A percentile compares a stretch with the other conserved stretches of the same genome.
Conservation (phyloP, 2,797 vertebrate species). For the Scolopax rusticola region DNA sequence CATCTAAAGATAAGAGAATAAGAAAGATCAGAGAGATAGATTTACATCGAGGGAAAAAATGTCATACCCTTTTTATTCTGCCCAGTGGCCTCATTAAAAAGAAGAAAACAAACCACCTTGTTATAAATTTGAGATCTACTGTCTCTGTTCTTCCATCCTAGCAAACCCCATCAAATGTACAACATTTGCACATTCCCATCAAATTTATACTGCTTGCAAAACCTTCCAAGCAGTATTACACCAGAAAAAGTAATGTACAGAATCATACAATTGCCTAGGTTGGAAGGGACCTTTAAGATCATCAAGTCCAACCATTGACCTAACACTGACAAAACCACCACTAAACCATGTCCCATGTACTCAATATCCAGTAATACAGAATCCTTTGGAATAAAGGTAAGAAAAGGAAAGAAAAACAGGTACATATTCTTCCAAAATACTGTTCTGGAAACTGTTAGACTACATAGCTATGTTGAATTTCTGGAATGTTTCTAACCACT, state of each 20-base stretch:
- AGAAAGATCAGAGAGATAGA: slow-evolving; percentile 11
- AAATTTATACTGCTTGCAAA: slow-evolving; percentile 19
- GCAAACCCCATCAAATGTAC: background rate
- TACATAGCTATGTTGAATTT: background rate
- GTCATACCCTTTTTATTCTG: background rate
- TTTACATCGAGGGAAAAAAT: background rate
- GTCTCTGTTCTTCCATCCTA: background rate
- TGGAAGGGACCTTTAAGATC: background rate
- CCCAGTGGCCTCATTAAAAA: slow-evolving; percentile 19
- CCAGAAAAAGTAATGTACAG: background rate
- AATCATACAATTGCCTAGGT: background rate
- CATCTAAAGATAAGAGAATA: slow-evolving; percentile 11
- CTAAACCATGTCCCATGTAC: background rate
- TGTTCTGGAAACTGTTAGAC: background rate
- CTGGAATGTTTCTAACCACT: background rate
- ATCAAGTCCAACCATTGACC: background rate
- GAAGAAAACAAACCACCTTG: background rate
- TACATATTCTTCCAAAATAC: background rate
- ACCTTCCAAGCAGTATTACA: background rate
- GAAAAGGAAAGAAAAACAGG: background rate
- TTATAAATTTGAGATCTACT: slow-evolving; percentile 21
- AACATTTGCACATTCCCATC: slow-evolving; percentile 21
- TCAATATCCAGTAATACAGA: background rate
- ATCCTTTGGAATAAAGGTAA: background rate
- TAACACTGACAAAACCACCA: background rate